Evolutionary conservation across 1,140 invertebrate species (phyloP), one percentile per base, ranked within the genome.

Genomic region (Drosophila novamexicana): DNA sequence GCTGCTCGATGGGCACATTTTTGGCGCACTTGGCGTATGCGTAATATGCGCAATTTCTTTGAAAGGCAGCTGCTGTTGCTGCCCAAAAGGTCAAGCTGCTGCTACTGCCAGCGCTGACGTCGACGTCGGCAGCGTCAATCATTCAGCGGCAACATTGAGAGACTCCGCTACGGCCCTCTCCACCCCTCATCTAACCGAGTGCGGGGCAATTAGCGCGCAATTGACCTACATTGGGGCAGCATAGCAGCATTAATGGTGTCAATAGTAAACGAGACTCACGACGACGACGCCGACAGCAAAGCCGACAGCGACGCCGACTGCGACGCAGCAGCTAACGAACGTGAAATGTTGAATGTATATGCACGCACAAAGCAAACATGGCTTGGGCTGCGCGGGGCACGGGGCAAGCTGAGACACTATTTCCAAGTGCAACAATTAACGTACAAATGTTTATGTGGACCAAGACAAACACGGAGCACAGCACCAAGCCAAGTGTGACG

Each of bases 161-260:
- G 70, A 57, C 63, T 39, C 54, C 34, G 6, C 45, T 16, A 8
- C 10, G 42, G 12, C 56, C 18, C 29, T 14, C 68, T 57, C 63
- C 50, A 57, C 45, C 57, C n/a, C n/a, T 6, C 63, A 42, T 29
- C 59, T 58, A 70, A 52, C 76, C 84, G 77, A 89, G 84, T 90
- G 85, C 84, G 85, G 85, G 84, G 85, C 84, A 89, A 89, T 89
- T 89, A 89, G 84, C 84, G 84, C 84, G 84, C 84, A 89, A 89
- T 89, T 89, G 84, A 89, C 84, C 84, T 90, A 89, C 85, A 89
- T 89, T 89, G 84, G 81, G 85, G 84, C 84, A 89, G 79, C 84
- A 84, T 68, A 65, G 71, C 64, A 74, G 71, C 71, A 69, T 89
- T 89, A 89, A 89, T 89, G 84, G 84, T 89, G 84, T 89, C 84